Conservation (phyloP, 2,888 invertebrate species). For the Dryomyza anilis region DNA sequence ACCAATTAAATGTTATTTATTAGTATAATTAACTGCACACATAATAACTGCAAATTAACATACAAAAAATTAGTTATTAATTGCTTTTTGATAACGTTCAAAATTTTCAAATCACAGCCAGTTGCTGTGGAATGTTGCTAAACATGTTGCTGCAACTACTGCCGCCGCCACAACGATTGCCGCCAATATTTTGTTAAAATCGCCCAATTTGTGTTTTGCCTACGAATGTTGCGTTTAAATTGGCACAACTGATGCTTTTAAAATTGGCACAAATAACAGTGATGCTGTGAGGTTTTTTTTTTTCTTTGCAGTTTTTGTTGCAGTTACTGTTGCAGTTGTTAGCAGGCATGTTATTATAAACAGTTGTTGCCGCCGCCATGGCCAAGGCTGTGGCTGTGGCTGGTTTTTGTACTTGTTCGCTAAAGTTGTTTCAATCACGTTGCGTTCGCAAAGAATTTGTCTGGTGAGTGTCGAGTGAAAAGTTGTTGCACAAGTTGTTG, state of each 20-base stretch:
- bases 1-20: too few relatives aligned
- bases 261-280: slow-evolving; percentile 52
- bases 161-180: too few relatives aligned
- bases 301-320: not conserved
- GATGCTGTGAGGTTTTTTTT: slow-evolving; percentile 3
- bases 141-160: not conserved
- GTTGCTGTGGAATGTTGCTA: not conserved
- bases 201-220: too few relatives aligned
- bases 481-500: not conserved
- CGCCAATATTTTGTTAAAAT: too few relatives aligned
- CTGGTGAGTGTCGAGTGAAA: not conserved
- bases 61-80: too few relatives aligned
- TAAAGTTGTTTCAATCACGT: not conserved
- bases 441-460: not conserved
- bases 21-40: too few relatives aligned
- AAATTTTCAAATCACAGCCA: slow-evolving; percentile 3
- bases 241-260: slow-evolving; percentile 45
- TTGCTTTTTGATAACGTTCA: not conserved
- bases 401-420: not conserved
- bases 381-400: not conserved
- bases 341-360: too few relatives aligned
- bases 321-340: not conserved
- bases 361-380: not conserved
- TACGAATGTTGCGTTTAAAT: slow-evolving; percentile 34
- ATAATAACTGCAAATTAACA: too few relatives aligned